Percentiles rank a stretch among this genome's conserved stretches.
phyloP scores from a whole-genome alignment of 2,888 invertebrate genomes.

The Ichneumoninae sp. region DNA sequence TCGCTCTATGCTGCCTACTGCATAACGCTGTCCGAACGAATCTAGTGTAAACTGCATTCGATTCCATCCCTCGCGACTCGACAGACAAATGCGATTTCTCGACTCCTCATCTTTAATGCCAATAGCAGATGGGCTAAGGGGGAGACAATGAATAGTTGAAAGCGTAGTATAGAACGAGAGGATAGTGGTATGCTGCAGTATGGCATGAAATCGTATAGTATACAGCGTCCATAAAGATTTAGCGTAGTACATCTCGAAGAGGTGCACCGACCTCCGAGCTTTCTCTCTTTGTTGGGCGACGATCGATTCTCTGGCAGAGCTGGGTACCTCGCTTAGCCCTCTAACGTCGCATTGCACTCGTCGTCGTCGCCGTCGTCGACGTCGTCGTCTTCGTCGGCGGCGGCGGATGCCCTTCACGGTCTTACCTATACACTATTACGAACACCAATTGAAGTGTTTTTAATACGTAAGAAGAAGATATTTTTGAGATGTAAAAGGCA shows the following conservation, averaged over 20 bases:
- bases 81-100: constrained; percentile 50
- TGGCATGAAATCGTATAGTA: not conserved
- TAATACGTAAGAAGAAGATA: too few species aligned
- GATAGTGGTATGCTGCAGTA: not conserved
- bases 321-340: constrained; percentile 35
- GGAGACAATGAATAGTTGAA: constrained; percentile 60
- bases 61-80: constrained; percentile 8
- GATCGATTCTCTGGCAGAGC: constrained; percentile 55
- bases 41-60: constrained; percentile 23
- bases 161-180: constrained; percentile 25
- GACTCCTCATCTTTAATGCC: constrained; percentile 49
- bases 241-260: constrained; percentile 53
- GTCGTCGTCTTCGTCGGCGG: constrained; percentile 3
- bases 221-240: constrained; percentile 35
- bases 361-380: constrained; percentile 25
- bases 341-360: constrained; percentile 54
- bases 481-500: too few species aligned
- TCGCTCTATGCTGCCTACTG: not conserved
- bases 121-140: constrained; percentile 31
- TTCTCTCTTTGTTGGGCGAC: constrained; percentile 32
- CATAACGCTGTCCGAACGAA: not conserved
- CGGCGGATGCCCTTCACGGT: not conserved
- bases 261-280: constrained; percentile 62
- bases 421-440: not conserved
- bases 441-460: not conserved